phyloP scores from a whole-genome alignment of 2,113 vertebrate genomes.

The Clarias batrachus region DNA sequence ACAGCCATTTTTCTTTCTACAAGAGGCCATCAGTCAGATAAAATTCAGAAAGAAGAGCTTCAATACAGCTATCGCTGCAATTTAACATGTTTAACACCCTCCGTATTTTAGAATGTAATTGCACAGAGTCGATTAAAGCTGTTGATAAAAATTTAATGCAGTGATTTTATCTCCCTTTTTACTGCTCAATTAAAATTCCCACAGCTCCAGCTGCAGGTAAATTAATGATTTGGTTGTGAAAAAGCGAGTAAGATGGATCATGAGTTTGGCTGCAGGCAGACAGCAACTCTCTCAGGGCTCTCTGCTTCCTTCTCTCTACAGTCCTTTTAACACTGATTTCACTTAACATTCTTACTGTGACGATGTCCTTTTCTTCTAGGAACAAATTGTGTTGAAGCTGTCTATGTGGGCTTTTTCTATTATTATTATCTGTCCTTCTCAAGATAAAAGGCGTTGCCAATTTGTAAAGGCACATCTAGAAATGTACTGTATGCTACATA shows the following conservation, averaged over 20 bases:
- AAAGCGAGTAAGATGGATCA: slow-evolving; percentile 35
- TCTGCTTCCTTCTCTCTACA: background rate
- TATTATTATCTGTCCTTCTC: background rate
- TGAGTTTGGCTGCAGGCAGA: slow-evolving; percentile 21
- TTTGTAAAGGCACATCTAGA: background rate
- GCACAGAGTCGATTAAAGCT: too few species aligned
- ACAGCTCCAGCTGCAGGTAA: slow-evolving; percentile 45
- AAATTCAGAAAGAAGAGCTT: background rate
- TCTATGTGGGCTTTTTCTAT: background rate
- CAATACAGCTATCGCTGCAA: background rate
- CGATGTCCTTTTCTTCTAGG: background rate
- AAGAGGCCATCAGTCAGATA: background rate
- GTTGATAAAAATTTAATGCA: background rate
- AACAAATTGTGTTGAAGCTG: background rate
- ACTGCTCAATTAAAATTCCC: slow-evolving; percentile 44
- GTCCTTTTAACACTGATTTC: background rate
- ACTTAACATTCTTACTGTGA: slow-evolving; percentile 7
- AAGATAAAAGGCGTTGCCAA: background rate
- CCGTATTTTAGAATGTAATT: background rate
- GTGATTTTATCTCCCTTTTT: background rate
- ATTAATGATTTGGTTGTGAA: slow-evolving; percentile 36
- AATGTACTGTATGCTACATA: background rate
- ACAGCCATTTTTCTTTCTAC: background rate
- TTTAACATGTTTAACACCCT: background rate
- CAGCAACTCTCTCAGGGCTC: background rate